phyloP scores from a whole-genome alignment of 2,113 vertebrate genomes.

The Nyctibius bracteatus region DNA sequence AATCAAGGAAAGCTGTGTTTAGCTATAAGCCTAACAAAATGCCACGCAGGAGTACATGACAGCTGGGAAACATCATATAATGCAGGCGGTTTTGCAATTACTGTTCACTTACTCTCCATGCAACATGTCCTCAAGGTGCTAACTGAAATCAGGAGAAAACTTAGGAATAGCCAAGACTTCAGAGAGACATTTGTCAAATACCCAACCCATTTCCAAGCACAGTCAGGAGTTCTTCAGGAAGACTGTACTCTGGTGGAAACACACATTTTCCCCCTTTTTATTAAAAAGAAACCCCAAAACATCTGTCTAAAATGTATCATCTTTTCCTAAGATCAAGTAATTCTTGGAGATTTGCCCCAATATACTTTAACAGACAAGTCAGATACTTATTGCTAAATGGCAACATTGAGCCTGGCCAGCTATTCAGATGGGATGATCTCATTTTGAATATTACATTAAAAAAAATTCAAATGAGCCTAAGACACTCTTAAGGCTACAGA shows the following conservation, averaged over 20 bases:
- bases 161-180: neutral
- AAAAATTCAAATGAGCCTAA: neutral
- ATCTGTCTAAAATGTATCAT: neutral
- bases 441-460: neutral
- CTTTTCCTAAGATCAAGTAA: neutral
- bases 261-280: neutral
- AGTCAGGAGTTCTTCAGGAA: neutral
- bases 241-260: neutral
- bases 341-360: neutral
- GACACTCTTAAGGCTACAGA: neutral
- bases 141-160: neutral
- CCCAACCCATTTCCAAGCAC: neutral
- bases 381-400: neutral
- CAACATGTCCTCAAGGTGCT: fast-evolving
- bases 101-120: neutral
- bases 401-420: neutral
- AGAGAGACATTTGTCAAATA: neutral
- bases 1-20: neutral
- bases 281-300: neutral
- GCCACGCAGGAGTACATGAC: neutral
- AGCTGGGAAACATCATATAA: neutral
- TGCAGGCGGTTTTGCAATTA: neutral
- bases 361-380: neutral
- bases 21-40: neutral
- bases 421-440: neutral